Percentiles rank a stretch among this genome's conserved stretches.
These are phyloP conservation scores for Craniophora ligustri DNA, from an alignment of 2,888 invertebrate genomes.

Conservation along the genomic window DNA sequence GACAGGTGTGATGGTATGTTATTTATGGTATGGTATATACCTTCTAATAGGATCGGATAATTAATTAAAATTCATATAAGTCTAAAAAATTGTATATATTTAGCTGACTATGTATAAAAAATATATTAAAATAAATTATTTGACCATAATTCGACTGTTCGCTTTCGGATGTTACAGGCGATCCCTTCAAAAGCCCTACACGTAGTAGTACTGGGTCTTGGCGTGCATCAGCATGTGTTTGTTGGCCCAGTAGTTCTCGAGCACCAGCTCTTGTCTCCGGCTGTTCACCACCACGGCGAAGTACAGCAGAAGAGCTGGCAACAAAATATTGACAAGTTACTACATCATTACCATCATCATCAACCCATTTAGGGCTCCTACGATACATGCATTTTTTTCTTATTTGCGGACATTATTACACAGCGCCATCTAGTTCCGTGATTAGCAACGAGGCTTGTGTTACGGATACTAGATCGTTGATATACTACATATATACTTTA, in stretches of 20 bases:
- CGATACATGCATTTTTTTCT: no score
- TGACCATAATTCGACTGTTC: slow-evolving; percentile 22
- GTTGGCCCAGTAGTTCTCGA: slow-evolving; percentile 61
- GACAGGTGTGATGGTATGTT: no score
- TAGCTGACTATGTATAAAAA: slow-evolving; percentile 11
- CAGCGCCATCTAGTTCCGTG: no score
- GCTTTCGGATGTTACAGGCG: not conserved
- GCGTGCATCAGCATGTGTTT: slow-evolving; percentile 60
- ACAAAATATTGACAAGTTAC: no score
- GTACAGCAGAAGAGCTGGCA: slow-evolving; percentile 71
- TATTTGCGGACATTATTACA: no score
- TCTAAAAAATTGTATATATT: slow-evolving; percentile 30
- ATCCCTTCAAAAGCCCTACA: slow-evolving; percentile 24
- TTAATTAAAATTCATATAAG: not conserved
- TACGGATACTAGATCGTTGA: no score
- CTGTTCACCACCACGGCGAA: slow-evolving; percentile 74
- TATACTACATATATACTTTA: no score
- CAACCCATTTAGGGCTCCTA: no score
- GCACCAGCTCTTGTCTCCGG: slow-evolving; percentile 66
- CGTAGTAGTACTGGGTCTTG: slow-evolving; percentile 59
- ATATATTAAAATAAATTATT: slow-evolving; percentile 11
- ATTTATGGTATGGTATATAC: no score
- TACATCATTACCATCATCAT: no score
- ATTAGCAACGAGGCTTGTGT: no score
- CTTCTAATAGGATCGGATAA: not conserved